These are phyloP conservation scores for Aleiodes sp. DNA, from an alignment of 1,140 invertebrate species.

Conservation along the genomic window DNA sequence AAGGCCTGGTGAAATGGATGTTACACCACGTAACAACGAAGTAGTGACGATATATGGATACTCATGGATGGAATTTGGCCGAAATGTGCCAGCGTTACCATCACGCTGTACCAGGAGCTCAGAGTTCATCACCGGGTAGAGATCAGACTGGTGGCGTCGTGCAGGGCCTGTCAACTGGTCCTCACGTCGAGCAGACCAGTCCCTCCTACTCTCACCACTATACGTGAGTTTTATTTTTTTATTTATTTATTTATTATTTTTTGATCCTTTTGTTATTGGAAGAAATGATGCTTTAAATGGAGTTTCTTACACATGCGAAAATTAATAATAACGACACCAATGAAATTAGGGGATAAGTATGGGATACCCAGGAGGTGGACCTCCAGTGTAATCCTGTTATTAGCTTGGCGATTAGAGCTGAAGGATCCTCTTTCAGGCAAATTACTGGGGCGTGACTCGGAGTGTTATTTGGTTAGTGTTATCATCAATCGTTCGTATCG, in stretches of 20 bases:
- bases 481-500: slow-evolving; percentile 49
- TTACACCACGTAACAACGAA: slow-evolving; percentile 57
- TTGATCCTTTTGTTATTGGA: too few species aligned
- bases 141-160: slow-evolving; percentile 56
- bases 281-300: background rate
- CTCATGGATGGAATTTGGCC: slow-evolving; percentile 68
- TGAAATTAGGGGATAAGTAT: slow-evolving; percentile 59
- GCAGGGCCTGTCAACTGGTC: slow-evolving; percentile 53
- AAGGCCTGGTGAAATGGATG: slow-evolving; percentile 63
- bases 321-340: slow-evolving; percentile 55
- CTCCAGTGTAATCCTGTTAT: slow-evolving; percentile 53
- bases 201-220: slow-evolving; percentile 64
- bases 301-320: background rate
- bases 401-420: slow-evolving; percentile 53
- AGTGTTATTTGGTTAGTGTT: slow-evolving; percentile 56
- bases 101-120: slow-evolving; percentile 58
- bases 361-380: slow-evolving; percentile 46
- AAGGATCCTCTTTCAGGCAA: slow-evolving; percentile 51
- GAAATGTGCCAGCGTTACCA: slow-evolving; percentile 68
- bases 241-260: too few species aligned
- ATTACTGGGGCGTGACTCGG: slow-evolving; percentile 55
- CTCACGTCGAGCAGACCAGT: slow-evolving; percentile 60
- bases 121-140: slow-evolving; percentile 60
- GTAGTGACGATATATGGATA: slow-evolving; percentile 66
- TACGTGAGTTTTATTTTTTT: slow-evolving; percentile 54